Percentiles rank a stretch among this genome's conserved stretches.
phyloP scores from a whole-genome alignment of 1,140 invertebrate species.

The Halictus rubicundus region DNA sequence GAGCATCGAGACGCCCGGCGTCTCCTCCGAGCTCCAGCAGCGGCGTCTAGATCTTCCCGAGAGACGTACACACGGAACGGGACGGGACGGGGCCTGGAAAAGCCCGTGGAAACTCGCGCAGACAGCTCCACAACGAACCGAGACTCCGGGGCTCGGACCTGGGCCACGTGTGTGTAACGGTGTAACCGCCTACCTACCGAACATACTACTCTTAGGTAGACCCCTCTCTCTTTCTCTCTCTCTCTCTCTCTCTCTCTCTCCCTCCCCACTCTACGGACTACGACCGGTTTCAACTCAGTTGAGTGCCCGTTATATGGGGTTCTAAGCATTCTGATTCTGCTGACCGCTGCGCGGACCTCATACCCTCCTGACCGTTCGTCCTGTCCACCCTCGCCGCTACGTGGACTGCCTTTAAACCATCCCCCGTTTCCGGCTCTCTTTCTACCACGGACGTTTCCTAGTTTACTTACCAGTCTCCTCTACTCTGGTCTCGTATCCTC shows the following conservation, averaged over 20 bases:
- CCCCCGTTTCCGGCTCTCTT: slow-evolving; percentile 40
- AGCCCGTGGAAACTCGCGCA: slow-evolving; percentile 51
- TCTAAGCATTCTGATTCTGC: slow-evolving; percentile 76
- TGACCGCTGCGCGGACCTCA: slow-evolving; percentile 65
- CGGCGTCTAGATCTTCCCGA: slow-evolving; percentile 46
- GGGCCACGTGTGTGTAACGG: slow-evolving; percentile 29
- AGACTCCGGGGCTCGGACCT: slow-evolving; percentile 13
- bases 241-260: too few relatives aligned
- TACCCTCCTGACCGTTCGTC: slow-evolving; percentile 28
- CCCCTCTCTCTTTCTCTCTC: too few relatives aligned
- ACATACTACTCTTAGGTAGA: too few relatives aligned
- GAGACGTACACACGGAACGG: background rate
- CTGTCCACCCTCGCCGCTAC: slow-evolving; percentile 52
- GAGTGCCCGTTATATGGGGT: slow-evolving; percentile 74
- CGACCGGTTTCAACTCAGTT: slow-evolving; percentile 62
- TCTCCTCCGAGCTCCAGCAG: background rate
- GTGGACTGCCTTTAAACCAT: slow-evolving; percentile 72
- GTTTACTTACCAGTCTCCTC: slow-evolving; percentile 21
- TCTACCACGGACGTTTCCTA: slow-evolving; percentile 23
- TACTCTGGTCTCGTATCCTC: too few relatives aligned
- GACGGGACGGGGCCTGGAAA: slow-evolving; percentile 15
- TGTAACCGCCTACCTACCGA: slow-evolving; percentile 42
- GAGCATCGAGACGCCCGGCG: slow-evolving; percentile 31
- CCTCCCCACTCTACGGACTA: slow-evolving; percentile 10
- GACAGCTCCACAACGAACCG: slow-evolving; percentile 30